Base-by-base conservation (phyloP, 2,113 vertebrate species). In the Pleuronectes platessa region DNA sequence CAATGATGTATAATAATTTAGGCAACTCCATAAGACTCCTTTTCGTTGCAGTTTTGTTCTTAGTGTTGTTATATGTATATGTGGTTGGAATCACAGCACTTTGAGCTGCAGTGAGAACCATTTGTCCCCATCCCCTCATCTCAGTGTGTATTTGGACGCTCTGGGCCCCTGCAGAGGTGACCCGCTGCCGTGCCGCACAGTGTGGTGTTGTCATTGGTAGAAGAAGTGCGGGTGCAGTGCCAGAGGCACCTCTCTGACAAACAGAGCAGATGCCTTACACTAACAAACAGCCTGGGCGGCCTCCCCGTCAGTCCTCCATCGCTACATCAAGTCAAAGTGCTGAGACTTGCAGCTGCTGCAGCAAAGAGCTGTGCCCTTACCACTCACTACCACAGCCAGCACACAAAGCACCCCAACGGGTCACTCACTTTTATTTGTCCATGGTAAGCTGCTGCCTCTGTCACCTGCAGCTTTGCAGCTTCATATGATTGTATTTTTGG, bases 261-360 rank as follows among this genome's bases (percentile, higher is more conserved):
- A 94, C 93, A 93, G 81, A 95, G 92, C 90, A 94, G 93, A 94
- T 94, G 92, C 91, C 90, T 94, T 93, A 93, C 86, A 91, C 93
- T 96, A 94, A 95, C 93, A 96, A 95, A 95, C 92, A 87, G 87
- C 89, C 86, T 79, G 82, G 61, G 85, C 84, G 53, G 93, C 72
- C 81, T 89, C 88, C 70, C 85, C 89, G 91, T 93, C 86, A 74
- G 89, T 31, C 61, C 78, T 91, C 78, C 87, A 59, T 88, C 84
- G 76, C 69, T 74, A 78, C 80, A 85, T 92, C 85, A 92, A 92
- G 90, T 91, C 88, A 89, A 94, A 93, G 78, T 81, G 88, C 79
- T 71, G 82, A 84, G 83, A 79, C 67, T 56, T 78, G 71, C 87
- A 94, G 91, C 87, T 92, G 88, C 78, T 76, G 81, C 73, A 79